Percentiles rank a stretch among this genome's conserved stretches.
phyloP scores from a whole-genome alignment of 1,140 invertebrate genomes.

The Thaumatotibia leucotreta region DNA sequence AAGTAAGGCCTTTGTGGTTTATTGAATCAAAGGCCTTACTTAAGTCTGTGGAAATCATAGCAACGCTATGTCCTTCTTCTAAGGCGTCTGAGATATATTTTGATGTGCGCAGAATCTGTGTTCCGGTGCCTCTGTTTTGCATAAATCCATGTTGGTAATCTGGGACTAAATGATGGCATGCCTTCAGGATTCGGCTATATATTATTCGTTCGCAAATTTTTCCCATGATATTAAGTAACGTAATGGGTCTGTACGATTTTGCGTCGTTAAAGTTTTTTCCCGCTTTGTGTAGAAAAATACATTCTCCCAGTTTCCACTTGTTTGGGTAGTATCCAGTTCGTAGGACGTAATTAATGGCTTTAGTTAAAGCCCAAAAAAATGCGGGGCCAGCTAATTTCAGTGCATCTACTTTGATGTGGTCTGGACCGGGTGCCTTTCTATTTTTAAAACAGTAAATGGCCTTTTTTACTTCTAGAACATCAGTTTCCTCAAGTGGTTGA shows the following conservation, averaged over 20 bases:
- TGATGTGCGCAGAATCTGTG: slow-evolving; percentile 12
- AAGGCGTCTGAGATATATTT: slow-evolving; percentile 14
- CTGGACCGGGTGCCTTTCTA: slow-evolving; percentile 15
- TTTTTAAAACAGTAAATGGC: slow-evolving; percentile 15
- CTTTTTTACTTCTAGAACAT: neutral
- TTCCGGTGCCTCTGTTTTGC: slow-evolving; percentile 9
- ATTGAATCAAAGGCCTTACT: slow-evolving; percentile 16
- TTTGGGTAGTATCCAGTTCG: neutral
- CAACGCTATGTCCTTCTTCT: slow-evolving; percentile 7
- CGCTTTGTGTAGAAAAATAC: neutral
- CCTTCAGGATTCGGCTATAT: neutral
- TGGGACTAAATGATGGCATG: neutral
- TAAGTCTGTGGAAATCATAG: slow-evolving; percentile 13
- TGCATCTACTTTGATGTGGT: slow-evolving; percentile 7
- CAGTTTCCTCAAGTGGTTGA: neutral
- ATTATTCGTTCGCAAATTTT: slow-evolving; percentile 14
- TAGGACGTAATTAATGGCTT: neutral
- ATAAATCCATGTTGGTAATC: slow-evolving; percentile 15
- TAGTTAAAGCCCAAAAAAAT: neutral
- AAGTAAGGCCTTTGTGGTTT: slow-evolving; percentile 4
- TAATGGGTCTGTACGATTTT: slow-evolving; percentile 14
- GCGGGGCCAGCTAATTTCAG: slow-evolving; percentile 11
- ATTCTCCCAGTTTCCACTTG: neutral
- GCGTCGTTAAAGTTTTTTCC: neutral
- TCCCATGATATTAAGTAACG: slow-evolving; percentile 17